Evolutionary conservation across 2,113 vertebrate genomes (phyloP).

Genomic region (Caracal caracal): DNA sequence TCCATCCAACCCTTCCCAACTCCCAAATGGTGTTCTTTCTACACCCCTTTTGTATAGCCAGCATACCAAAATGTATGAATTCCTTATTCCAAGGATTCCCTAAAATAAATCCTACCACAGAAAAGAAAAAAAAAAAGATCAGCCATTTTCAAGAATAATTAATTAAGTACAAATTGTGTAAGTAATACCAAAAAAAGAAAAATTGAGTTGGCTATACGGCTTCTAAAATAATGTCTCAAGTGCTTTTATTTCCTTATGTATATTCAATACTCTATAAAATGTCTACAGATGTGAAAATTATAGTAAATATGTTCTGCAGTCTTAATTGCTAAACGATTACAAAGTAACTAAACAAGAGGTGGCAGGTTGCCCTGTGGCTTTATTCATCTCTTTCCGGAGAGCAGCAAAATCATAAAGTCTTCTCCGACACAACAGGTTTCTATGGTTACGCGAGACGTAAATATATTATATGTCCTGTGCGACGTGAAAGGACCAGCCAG

Average conservation of each 20-base stretch:
- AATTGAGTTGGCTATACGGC: not conserved
- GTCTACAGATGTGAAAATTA: slow-evolving; percentile 57
- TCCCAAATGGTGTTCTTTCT: not conserved
- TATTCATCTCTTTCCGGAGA: slow-evolving; percentile 63
- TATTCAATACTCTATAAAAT: slow-evolving; percentile 52
- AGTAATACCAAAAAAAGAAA: not conserved
- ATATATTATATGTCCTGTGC: slow-evolving; percentile 70
- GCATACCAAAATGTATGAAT: not conserved
- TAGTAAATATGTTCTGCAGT: slow-evolving; percentile 39
- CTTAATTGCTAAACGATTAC: slow-evolving; percentile 68
- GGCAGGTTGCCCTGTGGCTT: slow-evolving; percentile 66
- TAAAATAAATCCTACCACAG: not conserved
- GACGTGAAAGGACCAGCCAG: slow-evolving; percentile 50
- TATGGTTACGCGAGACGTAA: slow-evolving; percentile 80
- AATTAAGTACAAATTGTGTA: slow-evolving; percentile 21
- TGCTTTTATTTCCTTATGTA: slow-evolving; percentile 53
- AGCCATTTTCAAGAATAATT: slow-evolving; percentile 28
- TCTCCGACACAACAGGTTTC: slow-evolving; percentile 76
- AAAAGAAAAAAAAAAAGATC: not conserved
- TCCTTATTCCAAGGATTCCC: not conserved
- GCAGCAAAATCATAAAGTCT: slow-evolving; percentile 65
- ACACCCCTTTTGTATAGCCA: not conserved
- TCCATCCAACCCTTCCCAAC: not conserved
- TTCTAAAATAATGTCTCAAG: slow-evolving; percentile 11
- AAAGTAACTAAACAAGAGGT: slow-evolving; percentile 66